Evolutionary conservation across 2,888 invertebrate genomes (phyloP), one percentile per base, ranked within the genome.

Genomic region (Cecidostiba fungosa): DNA sequence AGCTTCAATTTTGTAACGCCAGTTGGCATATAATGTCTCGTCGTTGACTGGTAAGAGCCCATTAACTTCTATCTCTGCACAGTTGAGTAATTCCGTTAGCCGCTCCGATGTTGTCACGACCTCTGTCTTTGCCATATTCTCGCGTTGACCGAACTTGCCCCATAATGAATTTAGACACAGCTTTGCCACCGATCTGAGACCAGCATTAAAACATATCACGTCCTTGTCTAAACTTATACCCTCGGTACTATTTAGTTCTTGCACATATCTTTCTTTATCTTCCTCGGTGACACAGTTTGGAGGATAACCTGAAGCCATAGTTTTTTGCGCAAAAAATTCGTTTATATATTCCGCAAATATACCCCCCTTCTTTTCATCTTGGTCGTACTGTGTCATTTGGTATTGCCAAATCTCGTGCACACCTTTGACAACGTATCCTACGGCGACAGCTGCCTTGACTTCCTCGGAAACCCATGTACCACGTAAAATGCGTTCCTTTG

Each of bases 401-500:
- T 91, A 93, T 79, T 92, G 89, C 89, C 91, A 92, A 16, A 92
- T 90, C 86, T 92, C 92, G 69, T 91, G 86, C 0, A 90, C 2
- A n/a, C 92, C 87, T 73, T 85, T 83, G 0, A 90, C 4, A 19
- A 93, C 87, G 62, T 93, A 93, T 0, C 91, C 92, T 47, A 88
- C 87, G 79, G 88, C 59, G 0, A 91, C 43, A 8, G 93, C 93
- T 85, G 89, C 90, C 47, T 88, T 43, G 0, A 93, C 73, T 87
- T 93, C 93, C 23, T 90, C 90, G 0, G 89, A 88, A 26, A 92
- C 90, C 91, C 91, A 93, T 1, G 92, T 91, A 10, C 93, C 91
- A 0, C 72, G 82, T 4, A 92, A 82, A 6, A 77, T 36, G 26
- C 91, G 87, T 16, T 91, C n/a, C 88, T 4, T 59, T 36, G 87